Evolutionary conservation across 1,140 invertebrate species (phyloP), one percentile per base, ranked within the genome.

Genomic region (Lepidostoma basale): DNA sequence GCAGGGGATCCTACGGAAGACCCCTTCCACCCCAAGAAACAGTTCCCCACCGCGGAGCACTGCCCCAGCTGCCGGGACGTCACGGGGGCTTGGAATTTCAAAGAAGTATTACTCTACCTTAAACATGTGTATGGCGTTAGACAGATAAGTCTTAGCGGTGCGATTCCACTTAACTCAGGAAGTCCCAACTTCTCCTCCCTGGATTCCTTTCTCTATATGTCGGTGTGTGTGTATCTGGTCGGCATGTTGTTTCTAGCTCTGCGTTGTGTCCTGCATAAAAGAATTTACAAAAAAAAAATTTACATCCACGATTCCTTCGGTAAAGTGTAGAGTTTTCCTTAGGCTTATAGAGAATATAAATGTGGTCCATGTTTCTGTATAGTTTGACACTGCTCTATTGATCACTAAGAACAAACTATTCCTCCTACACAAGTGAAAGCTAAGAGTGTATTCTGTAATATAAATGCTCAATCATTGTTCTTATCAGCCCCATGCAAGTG

Each of bases 1-100:
- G 85, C 90, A 26, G 91, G 93, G 0, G 94, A 98, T 78, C 47
- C 82, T 0, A 95, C 93, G 9, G 96, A 98, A 79, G 98, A 99
- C 84, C 95, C 96, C 0, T 74, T 85, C 59, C 88, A 92, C 80
- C 94, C 91, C 0, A 99, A 99, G 81, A 85, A 92, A 33, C 92
- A 96, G 76, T 99, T 97, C 80, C 98, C 98, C 0, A 82, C 88
- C 9, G 70, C 76, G 8, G 74, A 81, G 1, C 80, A 87, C 59
- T 98, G 96, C 80, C 82, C 87, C 0, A 74, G 82, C 10, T 98
- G 97, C 77, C 85, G 85, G 62, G 76, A 83, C 10, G 70, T 76
- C 1, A 80, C 86, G 62, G 83, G 80, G 3, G 82, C 84, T 20
- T 96, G 91, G 90, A 87, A 92, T 72, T 81, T 88, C 69, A 78